Conservation (phyloP, 2,113 vertebrate species). For the Epinephelus fuscoguttatus region DNA sequence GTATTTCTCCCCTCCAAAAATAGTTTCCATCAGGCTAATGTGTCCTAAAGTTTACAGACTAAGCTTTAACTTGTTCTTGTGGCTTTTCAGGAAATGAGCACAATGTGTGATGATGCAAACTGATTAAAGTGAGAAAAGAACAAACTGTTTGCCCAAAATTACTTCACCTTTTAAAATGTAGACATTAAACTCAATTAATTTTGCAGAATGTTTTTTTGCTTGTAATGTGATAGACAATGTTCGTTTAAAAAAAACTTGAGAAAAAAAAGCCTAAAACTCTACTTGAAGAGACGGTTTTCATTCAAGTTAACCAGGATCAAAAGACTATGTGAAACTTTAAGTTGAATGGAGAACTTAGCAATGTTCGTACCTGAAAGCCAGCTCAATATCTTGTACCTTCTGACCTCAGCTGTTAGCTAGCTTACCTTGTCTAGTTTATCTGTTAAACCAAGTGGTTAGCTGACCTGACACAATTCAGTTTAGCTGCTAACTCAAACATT, state of each 20-base stretch:
- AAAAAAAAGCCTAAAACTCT: too few relatives aligned
- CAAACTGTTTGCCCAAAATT: not conserved
- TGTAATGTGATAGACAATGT: too few relatives aligned
- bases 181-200: too few relatives aligned
- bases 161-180: not conserved
- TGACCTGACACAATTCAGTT: not conserved
- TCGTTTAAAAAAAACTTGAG: too few relatives aligned
- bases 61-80: not conserved
- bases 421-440: not conserved
- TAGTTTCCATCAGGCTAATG: conserved; percentile 5
- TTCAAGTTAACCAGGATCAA: not conserved
- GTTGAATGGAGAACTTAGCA: too few relatives aligned
- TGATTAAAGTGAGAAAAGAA: not conserved
- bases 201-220: too few relatives aligned
- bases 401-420: too few relatives aligned
- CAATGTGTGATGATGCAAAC: not conserved
- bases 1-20: conserved; percentile 27
- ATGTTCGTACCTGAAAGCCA: too few relatives aligned
- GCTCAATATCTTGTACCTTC: too few relatives aligned
- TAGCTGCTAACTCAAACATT: not conserved
- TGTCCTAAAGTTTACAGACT: not conserved
- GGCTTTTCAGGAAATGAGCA: conserved; percentile 59
- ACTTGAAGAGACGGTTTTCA: not conserved
- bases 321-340: not conserved
- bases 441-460: too few relatives aligned